Base-by-base conservation (phyloP, 2,888 invertebrate species). In the Coenonympha glycerion region DNA sequence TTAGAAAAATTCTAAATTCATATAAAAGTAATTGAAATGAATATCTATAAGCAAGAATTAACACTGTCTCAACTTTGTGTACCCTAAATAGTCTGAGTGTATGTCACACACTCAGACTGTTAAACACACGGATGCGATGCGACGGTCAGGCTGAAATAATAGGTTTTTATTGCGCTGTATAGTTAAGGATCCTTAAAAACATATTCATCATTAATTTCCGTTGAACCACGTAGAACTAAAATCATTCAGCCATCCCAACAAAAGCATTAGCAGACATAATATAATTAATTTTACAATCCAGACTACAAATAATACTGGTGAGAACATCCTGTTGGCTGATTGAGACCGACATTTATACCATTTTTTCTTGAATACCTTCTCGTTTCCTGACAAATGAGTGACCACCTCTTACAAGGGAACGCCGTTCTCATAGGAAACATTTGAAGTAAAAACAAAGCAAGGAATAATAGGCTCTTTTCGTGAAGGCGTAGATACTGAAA, bases 321-420 rank as follows among this genome's bases (percentile, higher is more conserved):
- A 41, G 56, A 56, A 58, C 52, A 52, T 56, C 49, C 52, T 53
- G 56, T 53, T 51, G 48, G 21, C 42, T 52, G 47, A 55, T 51
- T 52, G 47, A 49, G 49, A 52, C 49, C 53, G 53, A 53, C 44
- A 40, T 49, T 56, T 49, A 47, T 52, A 44, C 42, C 30, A 41
- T 57, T 57, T 54, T 56, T 57, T 55, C 53, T 53, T 31, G 53
- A 58, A 53, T 56, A 47, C 41, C 49, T 49, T 50, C 37, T 53
- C 46, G 52, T 53, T 58, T 56, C 46, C 53, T 56, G 58, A 58
- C 56, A 58, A 58, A 58, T 58, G 53, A 58, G 49, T 49, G 57
- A 55, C 48, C 55, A 51, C 54, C 54, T 52, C 26, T 54, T 45
- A 24, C 33, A 34, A 30, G 46, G 53, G 26, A 50, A 45, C 45